phyloP scores from a whole-genome alignment of 2,888 invertebrate genomes.

The Acanthosepion pharaonis region DNA sequence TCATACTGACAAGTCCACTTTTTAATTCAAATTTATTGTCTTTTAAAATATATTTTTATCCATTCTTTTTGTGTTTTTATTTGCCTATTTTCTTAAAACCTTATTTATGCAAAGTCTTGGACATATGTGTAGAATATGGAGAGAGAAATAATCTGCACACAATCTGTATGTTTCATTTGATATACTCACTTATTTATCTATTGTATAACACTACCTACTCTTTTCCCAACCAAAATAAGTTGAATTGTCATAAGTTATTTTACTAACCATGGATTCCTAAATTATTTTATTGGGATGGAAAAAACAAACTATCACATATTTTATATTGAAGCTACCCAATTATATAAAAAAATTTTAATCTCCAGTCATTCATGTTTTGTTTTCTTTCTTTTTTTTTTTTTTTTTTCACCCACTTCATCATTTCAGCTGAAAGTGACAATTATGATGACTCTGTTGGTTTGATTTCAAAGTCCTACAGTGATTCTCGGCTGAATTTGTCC shows the following conservation, averaged over 20 bases:
- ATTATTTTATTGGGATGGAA: not conserved
- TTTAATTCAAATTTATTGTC: not conserved
- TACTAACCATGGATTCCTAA: not conserved
- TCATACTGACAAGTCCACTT: not conserved
- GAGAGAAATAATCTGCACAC: not conserved
- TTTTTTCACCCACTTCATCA: too few species aligned
- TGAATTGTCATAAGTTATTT: too few species aligned
- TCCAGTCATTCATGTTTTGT: not conserved
- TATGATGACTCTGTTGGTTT: not conserved
- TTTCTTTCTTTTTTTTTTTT: not conserved
- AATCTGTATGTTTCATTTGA: not conserved
- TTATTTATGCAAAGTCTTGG: not conserved
- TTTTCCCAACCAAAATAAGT: not conserved
- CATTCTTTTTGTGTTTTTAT: not conserved
- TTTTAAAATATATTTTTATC: not conserved
- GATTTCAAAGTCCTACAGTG: constrained; percentile 47
- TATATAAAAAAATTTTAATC: not conserved
- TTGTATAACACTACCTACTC: not conserved
- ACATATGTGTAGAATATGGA: not conserved
- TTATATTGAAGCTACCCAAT: not conserved
- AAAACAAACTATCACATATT: not conserved
- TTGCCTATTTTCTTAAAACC: not conserved
- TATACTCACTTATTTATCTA: not conserved
- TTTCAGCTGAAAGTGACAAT: not conserved
- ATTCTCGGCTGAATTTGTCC: constrained; percentile 44